Base-by-base conservation (phyloP, 2,888 invertebrate genomes). In the Serrognathus titanus region DNA sequence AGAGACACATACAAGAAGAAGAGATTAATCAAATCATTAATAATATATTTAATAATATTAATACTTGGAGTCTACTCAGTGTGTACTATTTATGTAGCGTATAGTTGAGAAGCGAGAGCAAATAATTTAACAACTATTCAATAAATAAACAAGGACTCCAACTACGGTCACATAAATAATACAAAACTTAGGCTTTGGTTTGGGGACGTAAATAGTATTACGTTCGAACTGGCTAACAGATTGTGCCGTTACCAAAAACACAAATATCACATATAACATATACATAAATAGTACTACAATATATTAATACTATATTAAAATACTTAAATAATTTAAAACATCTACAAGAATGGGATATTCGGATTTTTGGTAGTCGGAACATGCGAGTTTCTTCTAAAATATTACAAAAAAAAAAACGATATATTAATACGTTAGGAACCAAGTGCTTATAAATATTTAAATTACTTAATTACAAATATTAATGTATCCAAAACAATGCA, bases 381-480 rank as follows among this genome's bases (percentile, higher is more conserved):
- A 63, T 64, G 47, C 50, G 47, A 39, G 40, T 48, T 54, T 68
- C 65, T 67, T 69, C 68, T 72, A 71, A 72, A 72, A 73, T 31
- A 31, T 31, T 31, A 31, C 66, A 67, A 72, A 71, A 73, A 68
- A 72, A 70, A 72, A 69, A 64, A 66, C 67, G 65, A 71, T 70
- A 69, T 66, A 71, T 68, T 67, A 73, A 74, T 74, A 75, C 75
- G 74, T 76, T 76, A 76, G 77, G 76, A 77, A 76, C 76, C 75
- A 74, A 75, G 75, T 76, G 75, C 74, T 76, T 76, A 74, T 72
- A 74, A 73, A 61, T 74, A 71, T 74, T 73, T 72, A 70, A 72
- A 71, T 71, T 73, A 70, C 69, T 54, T 58, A 55, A 55, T 48
- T 58, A 47, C 47, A 54, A 55, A 66, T 64, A 64, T 74, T 72